Conservation (phyloP, 2,113 vertebrate genomes). For the Muscicapa adusta region DNA sequence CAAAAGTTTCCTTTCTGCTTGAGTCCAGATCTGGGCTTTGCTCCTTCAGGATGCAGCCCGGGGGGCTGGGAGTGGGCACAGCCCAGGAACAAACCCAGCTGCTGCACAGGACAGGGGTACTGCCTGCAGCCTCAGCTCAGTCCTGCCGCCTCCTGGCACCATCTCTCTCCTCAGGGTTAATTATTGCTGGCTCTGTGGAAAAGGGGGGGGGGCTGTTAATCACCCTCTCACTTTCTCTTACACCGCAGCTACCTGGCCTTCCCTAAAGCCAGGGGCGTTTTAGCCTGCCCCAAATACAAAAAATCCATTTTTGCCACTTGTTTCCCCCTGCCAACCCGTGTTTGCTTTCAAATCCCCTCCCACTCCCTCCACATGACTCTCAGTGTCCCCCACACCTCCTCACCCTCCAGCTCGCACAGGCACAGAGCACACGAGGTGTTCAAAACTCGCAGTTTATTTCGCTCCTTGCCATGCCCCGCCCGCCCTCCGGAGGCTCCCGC, state of each 20-base stretch:
- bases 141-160: rapidly evolving
- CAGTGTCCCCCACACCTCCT: background rate
- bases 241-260: rapidly evolving
- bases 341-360: background rate
- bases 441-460: conserved; percentile 2
- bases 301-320: background rate
- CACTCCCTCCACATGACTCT: rapidly evolving
- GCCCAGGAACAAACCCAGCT: background rate
- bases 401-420: too few relatives aligned
- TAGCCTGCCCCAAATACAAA: too few relatives aligned
- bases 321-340: rapidly evolving
- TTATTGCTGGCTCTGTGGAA: too few relatives aligned
- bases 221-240: background rate
- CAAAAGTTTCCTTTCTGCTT: background rate
- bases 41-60: background rate
- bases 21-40: background rate
- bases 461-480: background rate
- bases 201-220: background rate
- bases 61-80: background rate
- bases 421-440: background rate
- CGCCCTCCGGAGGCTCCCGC: background rate
- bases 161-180: rapidly evolving
- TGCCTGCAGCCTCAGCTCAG: background rate
- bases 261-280: too few relatives aligned
- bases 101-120: background rate